A percentile compares a stretch with the other conserved stretches of the same genome.
Evolutionary conservation across 2,113 vertebrate genomes (phyloP).

Genomic region (Lampris megalopsis): DNA sequence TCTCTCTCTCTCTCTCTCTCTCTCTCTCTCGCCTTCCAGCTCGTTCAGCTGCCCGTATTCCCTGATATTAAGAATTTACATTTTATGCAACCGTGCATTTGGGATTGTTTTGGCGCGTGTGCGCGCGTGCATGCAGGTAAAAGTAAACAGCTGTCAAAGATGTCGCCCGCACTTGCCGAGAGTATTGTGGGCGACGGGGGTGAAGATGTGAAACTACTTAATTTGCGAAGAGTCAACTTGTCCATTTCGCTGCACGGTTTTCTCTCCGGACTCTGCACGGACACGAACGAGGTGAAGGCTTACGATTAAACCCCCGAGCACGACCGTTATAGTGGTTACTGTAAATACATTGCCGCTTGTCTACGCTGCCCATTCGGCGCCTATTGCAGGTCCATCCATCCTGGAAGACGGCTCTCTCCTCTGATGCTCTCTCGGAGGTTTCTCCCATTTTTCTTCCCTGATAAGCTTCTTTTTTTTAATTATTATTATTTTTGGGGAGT

Average conservation of each 20-base stretch:
- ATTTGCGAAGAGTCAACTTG: constrained; percentile 31
- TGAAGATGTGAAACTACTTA: constrained; percentile 18
- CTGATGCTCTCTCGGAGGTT: too few relatives aligned
- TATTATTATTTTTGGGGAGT: too few relatives aligned
- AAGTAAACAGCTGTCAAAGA: too few relatives aligned
- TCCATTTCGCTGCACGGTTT: not conserved
- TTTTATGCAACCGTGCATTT: too few relatives aligned
- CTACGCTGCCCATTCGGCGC: too few relatives aligned
- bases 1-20: constrained; percentile 3
- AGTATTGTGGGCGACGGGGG: constrained; percentile 7
- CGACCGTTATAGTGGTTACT: not conserved
- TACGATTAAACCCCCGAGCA: constrained; percentile 55
- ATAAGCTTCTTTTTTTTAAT: too few relatives aligned
- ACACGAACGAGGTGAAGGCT: constrained; percentile 16
- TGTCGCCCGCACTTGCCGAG: not conserved
- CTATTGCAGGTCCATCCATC: too few relatives aligned
- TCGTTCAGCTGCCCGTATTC: not conserved
- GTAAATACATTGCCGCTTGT: too few relatives aligned
- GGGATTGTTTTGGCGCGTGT: too few relatives aligned
- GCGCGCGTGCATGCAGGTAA: too few relatives aligned
- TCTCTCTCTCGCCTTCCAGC: not conserved
- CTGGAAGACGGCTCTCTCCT: too few relatives aligned
- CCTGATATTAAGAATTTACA: not conserved
- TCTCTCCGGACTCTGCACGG: constrained; percentile 7
- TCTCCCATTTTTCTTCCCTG: too few relatives aligned